Base-by-base conservation (phyloP, 2,797 vertebrate species). In the Gymnothorax javanicus region DNA sequence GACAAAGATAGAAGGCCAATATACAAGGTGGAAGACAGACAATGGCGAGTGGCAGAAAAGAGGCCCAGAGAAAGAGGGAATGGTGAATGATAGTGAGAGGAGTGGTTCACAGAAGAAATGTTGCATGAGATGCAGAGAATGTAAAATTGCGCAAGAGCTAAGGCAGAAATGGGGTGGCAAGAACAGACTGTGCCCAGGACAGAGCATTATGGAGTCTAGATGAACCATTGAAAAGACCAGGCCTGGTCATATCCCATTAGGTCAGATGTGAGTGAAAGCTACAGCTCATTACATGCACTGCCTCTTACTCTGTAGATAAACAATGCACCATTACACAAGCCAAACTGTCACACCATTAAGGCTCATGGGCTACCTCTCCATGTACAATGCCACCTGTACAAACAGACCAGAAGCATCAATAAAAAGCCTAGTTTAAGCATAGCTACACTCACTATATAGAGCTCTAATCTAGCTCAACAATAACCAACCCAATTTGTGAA, bases 281-380 rank as follows among this genome's bases (percentile, higher is more conserved):
- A 92, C 94, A 95, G 94, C 95, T 96, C 94, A 95, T 96, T 96
- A 96, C 95, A 95, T 94, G 94, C 94, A 94, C 93, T 94, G 94
- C 94, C 94, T 95, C 94, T 94, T 95, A 89, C 94, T 95, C 93
- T 95, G 93, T 91, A 92, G 94, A 94, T 94, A 94, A 96, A 96
- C 95, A 96, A 96, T 95, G 95, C 94, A 93, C 95, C 95, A 95
- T 96, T 95, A 96, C 90, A 87, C 92, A 90, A 79, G 75, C 12
- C 94, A 89, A 88, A 89, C 89, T 89, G 82, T 69, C 33, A 25
- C 85, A 86, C 57, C 85, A 27, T 79, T 79, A 79, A 23, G 52
- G 75, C 75, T 54, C 20, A 79, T 33, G 54, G 43, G 5, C 50
- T 79, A 23, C 50, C 50, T 54, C 13, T 54, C 17, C 75, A 54